These are phyloP conservation scores for Phortica magna DNA, from an alignment of 2,888 invertebrate species.

Conservation along the genomic window DNA sequence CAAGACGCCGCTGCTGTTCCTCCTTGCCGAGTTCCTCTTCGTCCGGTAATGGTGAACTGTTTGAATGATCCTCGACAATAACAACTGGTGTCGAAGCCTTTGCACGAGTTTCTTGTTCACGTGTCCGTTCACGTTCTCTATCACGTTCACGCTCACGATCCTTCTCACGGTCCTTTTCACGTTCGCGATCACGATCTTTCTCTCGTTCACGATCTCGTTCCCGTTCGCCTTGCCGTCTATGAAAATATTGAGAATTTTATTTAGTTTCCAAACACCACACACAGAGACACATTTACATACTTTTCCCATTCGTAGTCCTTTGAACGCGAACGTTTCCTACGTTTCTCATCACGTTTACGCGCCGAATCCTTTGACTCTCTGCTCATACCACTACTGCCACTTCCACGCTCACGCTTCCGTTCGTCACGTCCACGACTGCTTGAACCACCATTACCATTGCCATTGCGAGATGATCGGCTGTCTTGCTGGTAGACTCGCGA, in stretches of 20 bases:
- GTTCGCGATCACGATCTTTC: conserved; percentile 80
- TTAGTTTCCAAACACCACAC: not conserved
- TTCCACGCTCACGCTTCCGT: conserved; percentile 52
- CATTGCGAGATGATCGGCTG: conserved; percentile 66
- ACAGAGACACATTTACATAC: conserved; percentile 53
- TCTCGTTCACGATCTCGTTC: conserved; percentile 79
- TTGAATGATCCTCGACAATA: conserved; percentile 63
- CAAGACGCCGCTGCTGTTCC: conserved; percentile 92
- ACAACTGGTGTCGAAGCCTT: conserved; percentile 52
- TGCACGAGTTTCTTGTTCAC: conserved; percentile 75
- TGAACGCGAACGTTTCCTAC: conserved; percentile 69
- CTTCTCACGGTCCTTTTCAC: conserved; percentile 56
- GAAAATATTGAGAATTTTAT: conserved; percentile 4
- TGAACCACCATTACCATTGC: conserved; percentile 57
- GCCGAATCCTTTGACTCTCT: conserved; percentile 60
- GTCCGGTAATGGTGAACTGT: conserved; percentile 61
- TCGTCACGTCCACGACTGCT: conserved; percentile 62
- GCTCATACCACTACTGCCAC: conserved; percentile 34
- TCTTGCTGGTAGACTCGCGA: conserved; percentile 53
- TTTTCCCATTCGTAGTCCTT: conserved; percentile 70
- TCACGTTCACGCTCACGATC: conserved; percentile 76
- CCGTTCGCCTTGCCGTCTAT: conserved; percentile 58
- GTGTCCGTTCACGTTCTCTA: conserved; percentile 78
- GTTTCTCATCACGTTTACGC: conserved; percentile 68
- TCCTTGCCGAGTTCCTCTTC: conserved; percentile 84